Evolutionary conservation across 2,113 vertebrate genomes (phyloP).

Genomic region (Anoplopoma fimbria): DNA sequence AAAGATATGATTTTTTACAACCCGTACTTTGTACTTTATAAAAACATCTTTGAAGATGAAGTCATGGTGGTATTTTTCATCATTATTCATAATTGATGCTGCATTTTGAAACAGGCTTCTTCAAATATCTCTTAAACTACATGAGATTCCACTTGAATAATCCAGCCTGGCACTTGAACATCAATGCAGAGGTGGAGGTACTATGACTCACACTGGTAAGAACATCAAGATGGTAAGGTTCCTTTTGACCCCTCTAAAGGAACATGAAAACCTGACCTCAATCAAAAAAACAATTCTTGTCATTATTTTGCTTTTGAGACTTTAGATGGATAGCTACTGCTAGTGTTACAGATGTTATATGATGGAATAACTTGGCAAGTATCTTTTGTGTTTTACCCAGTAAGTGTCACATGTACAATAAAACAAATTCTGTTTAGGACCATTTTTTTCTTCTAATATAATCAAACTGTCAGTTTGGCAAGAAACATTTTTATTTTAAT

Average conservation of each 20-base stretch:
- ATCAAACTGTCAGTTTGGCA: neutral
- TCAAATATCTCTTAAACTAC: constrained; percentile 11
- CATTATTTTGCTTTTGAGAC: neutral
- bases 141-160: neutral
- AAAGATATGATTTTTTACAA: neutral
- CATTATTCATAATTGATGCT: constrained; percentile 2
- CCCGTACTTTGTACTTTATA: neutral
- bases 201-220: constrained; percentile 15
- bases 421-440: neutral
- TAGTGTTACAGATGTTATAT: neutral
- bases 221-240: neutral
- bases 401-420: neutral
- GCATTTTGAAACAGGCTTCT: constrained; percentile 13
- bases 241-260: neutral
- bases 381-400: neutral
- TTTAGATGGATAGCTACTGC: neutral
- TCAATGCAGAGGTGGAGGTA: constrained; percentile 13
- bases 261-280: neutral
- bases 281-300: neutral
- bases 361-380: neutral
- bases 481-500: neutral
- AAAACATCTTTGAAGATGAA: constrained; percentile 30
- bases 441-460: neutral
- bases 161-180: constrained; percentile 34
- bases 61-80: constrained; percentile 24